These are phyloP conservation scores for Hippocampus abdominalis DNA, from an alignment of 2,113 vertebrate genomes.

Conservation along the genomic window DNA sequence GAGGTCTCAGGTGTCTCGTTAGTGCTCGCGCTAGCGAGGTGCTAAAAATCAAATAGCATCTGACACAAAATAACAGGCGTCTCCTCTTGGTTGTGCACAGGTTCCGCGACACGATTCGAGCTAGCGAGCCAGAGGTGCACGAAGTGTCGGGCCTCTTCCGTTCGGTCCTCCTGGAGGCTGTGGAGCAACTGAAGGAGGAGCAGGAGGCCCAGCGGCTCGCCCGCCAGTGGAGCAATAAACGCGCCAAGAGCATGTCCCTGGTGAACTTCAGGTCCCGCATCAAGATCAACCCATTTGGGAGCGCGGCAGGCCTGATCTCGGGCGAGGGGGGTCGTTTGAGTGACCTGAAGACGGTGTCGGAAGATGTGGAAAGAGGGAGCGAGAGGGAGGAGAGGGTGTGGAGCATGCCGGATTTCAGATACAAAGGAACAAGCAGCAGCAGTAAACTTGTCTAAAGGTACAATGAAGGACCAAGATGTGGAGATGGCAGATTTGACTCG, in stretches of 20 bases:
- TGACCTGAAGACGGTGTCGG: slow-evolving; percentile 87
- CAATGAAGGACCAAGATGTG: not conserved
- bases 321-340: slow-evolving; percentile 42
- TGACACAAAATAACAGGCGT: not conserved
- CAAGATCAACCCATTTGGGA: slow-evolving; percentile 87
- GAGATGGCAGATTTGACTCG: not conserved
- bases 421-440: slow-evolving; percentile 64
- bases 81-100: slow-evolving; percentile 58
- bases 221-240: slow-evolving; percentile 87
- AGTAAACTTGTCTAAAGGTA: slow-evolving; percentile 47
- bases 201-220: slow-evolving; percentile 81
- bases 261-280: slow-evolving; percentile 81
- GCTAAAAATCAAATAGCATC: slow-evolving; percentile 3
- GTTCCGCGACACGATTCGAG: slow-evolving; percentile 83
- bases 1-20: slow-evolving; percentile 35
- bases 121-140: slow-evolving; percentile 85
- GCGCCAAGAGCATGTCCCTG: slow-evolving; percentile 79
- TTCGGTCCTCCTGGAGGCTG: slow-evolving; percentile 81
- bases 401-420: slow-evolving; percentile 91
- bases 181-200: slow-evolving; percentile 84
- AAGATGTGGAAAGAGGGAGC: slow-evolving; percentile 84
- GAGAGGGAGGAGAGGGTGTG: slow-evolving; percentile 70
- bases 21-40: slow-evolving; percentile 10
- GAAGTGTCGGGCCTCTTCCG: slow-evolving; percentile 87
- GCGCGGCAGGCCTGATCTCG: slow-evolving; percentile 66